Conservation (phyloP, 2,797 vertebrate genomes). For the Phoxinus dragarum region DNA sequence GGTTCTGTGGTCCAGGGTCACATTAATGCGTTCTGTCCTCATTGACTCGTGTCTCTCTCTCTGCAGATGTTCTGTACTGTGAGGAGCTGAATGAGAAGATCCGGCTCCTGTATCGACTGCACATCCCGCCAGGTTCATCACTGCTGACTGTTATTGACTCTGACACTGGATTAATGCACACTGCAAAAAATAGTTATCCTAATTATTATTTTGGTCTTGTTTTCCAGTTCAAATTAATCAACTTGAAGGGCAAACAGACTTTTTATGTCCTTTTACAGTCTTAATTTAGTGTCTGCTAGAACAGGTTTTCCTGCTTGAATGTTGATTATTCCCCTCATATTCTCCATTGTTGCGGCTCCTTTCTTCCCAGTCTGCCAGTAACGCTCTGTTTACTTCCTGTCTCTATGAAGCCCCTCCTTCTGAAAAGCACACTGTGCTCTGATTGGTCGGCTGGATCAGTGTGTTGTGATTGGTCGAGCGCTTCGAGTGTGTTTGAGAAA, state of each 20-base stretch:
- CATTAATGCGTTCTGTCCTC: neutral
- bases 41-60: neutral
- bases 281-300: neutral
- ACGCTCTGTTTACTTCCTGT: too few species aligned
- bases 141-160: neutral
- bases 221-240: neutral
- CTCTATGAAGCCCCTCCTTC: too few species aligned
- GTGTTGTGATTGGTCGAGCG: too few species aligned
- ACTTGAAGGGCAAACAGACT: neutral
- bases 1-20: too few species aligned
- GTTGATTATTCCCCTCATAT: too few species aligned
- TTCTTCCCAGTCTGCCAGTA: too few species aligned
- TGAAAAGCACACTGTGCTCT: too few species aligned
- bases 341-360: too few species aligned
- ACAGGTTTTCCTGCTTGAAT: too few species aligned
- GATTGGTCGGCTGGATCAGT: too few species aligned
- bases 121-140: slow-evolving; percentile 90
- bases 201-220: neutral
- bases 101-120: slow-evolving; percentile 88
- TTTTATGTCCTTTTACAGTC: neutral
- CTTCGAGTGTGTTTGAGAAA: too few species aligned
- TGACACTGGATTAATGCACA: neutral
- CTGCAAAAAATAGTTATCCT: neutral
- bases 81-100: slow-evolving; percentile 96
- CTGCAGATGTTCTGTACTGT: slow-evolving; percentile 89